phyloP scores from a whole-genome alignment of 2,888 invertebrate species.

The Coelogynopora nodosa region DNA sequence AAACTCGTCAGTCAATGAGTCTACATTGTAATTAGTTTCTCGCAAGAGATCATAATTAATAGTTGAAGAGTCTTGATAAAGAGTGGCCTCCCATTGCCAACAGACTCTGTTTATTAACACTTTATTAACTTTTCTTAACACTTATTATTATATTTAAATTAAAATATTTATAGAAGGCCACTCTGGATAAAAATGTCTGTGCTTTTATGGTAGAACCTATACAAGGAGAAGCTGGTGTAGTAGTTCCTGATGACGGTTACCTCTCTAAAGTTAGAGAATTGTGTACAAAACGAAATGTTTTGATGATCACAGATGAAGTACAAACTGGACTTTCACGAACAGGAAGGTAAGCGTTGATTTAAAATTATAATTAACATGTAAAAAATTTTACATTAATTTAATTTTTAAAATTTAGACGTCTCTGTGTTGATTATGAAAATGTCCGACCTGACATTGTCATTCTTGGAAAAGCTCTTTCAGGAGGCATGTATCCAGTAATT shows the following conservation, averaged over 20 bases:
- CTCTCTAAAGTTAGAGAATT: conserved; percentile 73
- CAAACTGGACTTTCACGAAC: conserved; percentile 88
- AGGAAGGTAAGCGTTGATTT: conserved; percentile 67
- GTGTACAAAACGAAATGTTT: conserved; percentile 81
- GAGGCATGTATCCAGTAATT: conserved; percentile 78
- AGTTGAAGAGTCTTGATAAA: too few species aligned
- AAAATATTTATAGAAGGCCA: too few species aligned
- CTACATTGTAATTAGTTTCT: too few species aligned
- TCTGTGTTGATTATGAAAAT: conserved; percentile 80
- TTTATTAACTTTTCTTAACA: too few species aligned
- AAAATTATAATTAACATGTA: neutral
- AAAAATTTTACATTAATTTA: neutral
- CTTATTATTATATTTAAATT: too few species aligned
- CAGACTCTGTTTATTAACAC: too few species aligned
- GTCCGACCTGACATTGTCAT: conserved; percentile 84
- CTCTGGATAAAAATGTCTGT: conserved; percentile 69
- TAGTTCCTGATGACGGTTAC: conserved; percentile 81
- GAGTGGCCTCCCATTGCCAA: too few species aligned
- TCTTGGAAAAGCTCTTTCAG: conserved; percentile 87
- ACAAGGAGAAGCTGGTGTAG: conserved; percentile 91
- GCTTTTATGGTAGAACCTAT: conserved; percentile 97
- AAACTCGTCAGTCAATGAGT: too few species aligned
- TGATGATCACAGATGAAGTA: conserved; percentile 91
- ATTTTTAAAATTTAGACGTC: conserved; percentile 62
- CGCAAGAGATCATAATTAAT: too few species aligned